These are phyloP conservation scores for Nomada fucata DNA, from an alignment of 2,888 invertebrate genomes.

Conservation along the genomic window DNA sequence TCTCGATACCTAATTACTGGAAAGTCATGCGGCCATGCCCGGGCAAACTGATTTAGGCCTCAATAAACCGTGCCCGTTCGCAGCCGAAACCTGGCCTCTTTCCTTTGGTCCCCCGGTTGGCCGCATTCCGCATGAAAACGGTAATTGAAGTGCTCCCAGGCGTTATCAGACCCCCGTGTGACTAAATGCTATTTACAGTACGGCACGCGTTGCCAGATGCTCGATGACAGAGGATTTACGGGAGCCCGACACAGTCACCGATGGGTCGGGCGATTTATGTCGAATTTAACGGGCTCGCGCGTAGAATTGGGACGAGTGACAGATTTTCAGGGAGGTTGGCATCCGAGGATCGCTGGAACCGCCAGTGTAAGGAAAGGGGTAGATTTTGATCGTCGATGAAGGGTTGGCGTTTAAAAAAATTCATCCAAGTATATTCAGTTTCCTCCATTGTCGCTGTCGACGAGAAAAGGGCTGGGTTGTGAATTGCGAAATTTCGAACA, in stretches of 20 bases:
- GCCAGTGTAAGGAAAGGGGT: too few species aligned
- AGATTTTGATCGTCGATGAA: neutral
- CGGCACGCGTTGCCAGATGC: slow-evolving; percentile 13
- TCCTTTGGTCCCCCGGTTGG: slow-evolving; percentile 35
- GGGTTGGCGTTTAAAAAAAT: too few species aligned
- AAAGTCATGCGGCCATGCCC: slow-evolving; percentile 58
- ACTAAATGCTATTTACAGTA: slow-evolving; percentile 46
- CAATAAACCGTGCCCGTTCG: slow-evolving; percentile 57
- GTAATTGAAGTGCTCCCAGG: slow-evolving; percentile 56
- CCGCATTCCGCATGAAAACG: slow-evolving; percentile 64
- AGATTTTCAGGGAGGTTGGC: too few species aligned
- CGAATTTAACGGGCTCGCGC: neutral
- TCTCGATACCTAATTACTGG: slow-evolving; percentile 69
- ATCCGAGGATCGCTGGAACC: too few species aligned
- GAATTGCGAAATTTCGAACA: too few species aligned
- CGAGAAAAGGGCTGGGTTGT: too few species aligned
- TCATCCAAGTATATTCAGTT: too few species aligned
- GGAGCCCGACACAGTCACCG: neutral
- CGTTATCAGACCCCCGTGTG: slow-evolving; percentile 22
- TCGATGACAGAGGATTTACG: slow-evolving; percentile 8
- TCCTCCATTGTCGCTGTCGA: too few species aligned
- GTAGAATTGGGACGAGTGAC: neutral
- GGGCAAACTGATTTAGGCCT: slow-evolving; percentile 70
- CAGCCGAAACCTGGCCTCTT: slow-evolving; percentile 32
- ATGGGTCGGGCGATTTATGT: neutral